Conservation (phyloP, 2,113 vertebrate genomes). For the Pelodiscus sinensis region DNA sequence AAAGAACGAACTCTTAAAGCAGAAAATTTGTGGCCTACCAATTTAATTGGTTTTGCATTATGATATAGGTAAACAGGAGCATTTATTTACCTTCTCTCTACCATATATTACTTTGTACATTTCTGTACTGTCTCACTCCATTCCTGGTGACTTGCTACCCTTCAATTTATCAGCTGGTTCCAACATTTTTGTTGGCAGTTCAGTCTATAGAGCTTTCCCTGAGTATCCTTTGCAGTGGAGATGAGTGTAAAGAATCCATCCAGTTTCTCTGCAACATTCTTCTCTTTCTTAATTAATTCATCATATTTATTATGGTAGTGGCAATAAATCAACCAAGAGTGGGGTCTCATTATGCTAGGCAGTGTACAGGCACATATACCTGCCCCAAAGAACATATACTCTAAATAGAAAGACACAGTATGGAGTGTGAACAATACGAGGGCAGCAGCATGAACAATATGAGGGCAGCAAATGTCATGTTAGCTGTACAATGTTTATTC, state of each 20-base stretch:
- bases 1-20: neutral
- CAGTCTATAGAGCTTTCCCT: neutral
- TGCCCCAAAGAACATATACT: no score
- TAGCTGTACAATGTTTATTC: no score
- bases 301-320: no score
- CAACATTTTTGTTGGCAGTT: neutral
- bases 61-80: neutral
- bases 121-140: accelerated
- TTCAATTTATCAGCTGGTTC: slow-evolving; percentile 3
- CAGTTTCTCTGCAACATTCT: neutral
- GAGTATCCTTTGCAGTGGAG: neutral
- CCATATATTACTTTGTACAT: neutral
- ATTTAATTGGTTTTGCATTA: neutral
- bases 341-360: no score
- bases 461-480: no score
- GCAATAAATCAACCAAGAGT: no score
- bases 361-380: no score
- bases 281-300: neutral
- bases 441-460: no score
- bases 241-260: slow-evolving; percentile 27
- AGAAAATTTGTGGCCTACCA: neutral
- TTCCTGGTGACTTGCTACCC: neutral
- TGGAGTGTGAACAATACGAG: no score
- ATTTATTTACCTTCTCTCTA: neutral
- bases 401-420: no score